Evolutionary conservation across 2,888 invertebrate species (phyloP).

Genomic region (Archaeoteleia sp.): DNA sequence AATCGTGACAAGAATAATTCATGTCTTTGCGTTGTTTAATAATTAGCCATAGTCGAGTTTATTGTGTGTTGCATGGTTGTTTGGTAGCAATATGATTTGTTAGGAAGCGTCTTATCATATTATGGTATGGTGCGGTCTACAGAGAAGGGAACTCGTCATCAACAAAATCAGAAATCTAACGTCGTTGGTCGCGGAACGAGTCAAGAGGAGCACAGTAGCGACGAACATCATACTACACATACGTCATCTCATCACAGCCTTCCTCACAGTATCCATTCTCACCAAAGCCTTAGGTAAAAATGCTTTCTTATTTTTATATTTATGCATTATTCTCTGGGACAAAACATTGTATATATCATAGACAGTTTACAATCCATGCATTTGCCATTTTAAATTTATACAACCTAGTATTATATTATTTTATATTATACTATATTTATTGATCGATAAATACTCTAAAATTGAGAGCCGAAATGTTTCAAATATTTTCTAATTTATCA

Average conservation of each 20-base stretch:
- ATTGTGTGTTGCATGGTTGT: conserved; percentile 60
- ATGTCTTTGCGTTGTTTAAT: background rate
- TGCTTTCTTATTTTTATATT: background rate
- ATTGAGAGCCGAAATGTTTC: no score
- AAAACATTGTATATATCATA: no score
- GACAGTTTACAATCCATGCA: no score
- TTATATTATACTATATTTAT: no score
- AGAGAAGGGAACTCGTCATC: conserved; percentile 69
- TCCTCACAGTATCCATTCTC: conserved; percentile 71
- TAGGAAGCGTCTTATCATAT: conserved; percentile 66
- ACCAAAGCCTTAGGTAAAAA: conserved; percentile 72
- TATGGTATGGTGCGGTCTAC: conserved; percentile 63
- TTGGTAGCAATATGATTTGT: conserved; percentile 60
- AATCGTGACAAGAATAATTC: background rate
- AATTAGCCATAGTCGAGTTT: conserved; percentile 8
- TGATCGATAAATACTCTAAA: no score
- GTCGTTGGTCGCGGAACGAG: conserved; percentile 71
- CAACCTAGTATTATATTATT: no score
- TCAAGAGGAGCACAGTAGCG: conserved; percentile 76
- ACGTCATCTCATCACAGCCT: conserved; percentile 72
- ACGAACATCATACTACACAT: conserved; percentile 74
- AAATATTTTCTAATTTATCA: no score
- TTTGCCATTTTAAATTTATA: no score
- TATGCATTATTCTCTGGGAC: no score
- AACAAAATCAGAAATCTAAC: conserved; percentile 63